phyloP scores from a whole-genome alignment of 2,113 vertebrate genomes.

The Neogobius melanostomus region DNA sequence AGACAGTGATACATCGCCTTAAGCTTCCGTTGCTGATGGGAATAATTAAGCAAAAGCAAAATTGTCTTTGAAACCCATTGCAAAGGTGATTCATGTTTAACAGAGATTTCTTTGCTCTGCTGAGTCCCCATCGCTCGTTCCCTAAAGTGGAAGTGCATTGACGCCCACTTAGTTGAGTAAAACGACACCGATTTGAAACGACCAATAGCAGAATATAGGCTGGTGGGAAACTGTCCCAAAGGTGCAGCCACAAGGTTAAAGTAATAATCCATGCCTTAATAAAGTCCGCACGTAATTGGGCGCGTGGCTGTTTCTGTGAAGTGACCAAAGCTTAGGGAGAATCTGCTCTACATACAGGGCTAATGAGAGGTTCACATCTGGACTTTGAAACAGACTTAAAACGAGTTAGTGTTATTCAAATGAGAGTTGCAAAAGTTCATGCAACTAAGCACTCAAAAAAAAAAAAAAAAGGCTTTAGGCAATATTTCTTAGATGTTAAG shows the following conservation, averaged over 20 bases:
- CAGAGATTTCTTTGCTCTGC: constrained; percentile 31
- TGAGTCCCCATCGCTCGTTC: constrained; percentile 25
- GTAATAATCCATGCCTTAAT: constrained; percentile 50
- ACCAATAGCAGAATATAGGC: constrained; percentile 49
- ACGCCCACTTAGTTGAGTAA: constrained; percentile 59
- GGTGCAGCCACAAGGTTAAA: constrained; percentile 51
- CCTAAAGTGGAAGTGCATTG: constrained; percentile 38
- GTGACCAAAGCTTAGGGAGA: constrained; percentile 26
- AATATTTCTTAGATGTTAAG: too few relatives aligned
- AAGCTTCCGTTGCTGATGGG: constrained; percentile 45
- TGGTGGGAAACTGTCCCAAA: constrained; percentile 34
- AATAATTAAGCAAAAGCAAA: constrained; percentile 72
- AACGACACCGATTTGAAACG: constrained; percentile 43
- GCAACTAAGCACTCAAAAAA: too few relatives aligned
- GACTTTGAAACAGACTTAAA: neutral
- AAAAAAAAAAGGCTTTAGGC: too few relatives aligned
- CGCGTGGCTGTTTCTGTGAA: constrained; percentile 1
- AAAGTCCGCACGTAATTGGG: constrained; percentile 23
- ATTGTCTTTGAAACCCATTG: constrained; percentile 38
- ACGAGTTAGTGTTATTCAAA: neutral
- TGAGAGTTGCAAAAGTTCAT: neutral
- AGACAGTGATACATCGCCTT: constrained; percentile 70
- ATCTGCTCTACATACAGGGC: neutral
- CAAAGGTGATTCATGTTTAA: constrained; percentile 56
- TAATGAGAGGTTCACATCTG: neutral